These are phyloP conservation scores for Phortica okadai DNA, from an alignment of 2,888 invertebrate species.

Conservation along the genomic window DNA sequence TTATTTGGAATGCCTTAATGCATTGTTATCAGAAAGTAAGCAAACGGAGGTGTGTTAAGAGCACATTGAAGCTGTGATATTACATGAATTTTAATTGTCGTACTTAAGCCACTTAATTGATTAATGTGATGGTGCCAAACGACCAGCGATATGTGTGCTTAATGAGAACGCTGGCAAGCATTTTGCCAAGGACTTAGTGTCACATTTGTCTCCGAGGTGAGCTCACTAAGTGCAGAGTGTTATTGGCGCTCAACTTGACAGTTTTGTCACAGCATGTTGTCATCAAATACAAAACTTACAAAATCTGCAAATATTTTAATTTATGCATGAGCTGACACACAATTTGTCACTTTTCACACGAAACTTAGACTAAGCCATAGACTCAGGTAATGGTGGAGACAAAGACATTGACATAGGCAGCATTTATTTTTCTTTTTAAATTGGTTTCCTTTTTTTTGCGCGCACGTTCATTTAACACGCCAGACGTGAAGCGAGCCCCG, in stretches of 20 bases:
- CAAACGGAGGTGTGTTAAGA: too few species aligned
- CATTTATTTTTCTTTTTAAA: too few species aligned
- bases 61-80: too few species aligned
- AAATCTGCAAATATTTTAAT: conserved; percentile 40
- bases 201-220: not conserved
- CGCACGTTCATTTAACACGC: too few species aligned
- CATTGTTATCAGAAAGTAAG: too few species aligned
- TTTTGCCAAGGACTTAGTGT: too few species aligned
- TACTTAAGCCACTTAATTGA: conserved; percentile 65
- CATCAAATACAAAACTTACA: not conserved
- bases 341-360: conserved; percentile 48
- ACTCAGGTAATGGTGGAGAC: too few species aligned
- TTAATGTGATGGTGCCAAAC: conserved; percentile 46
- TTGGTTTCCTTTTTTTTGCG: too few species aligned
- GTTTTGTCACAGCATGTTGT: not conserved
- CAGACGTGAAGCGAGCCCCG: not conserved
- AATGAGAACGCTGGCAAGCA: not conserved
- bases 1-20: too few species aligned
- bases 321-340: conserved; percentile 54
- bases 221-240: not conserved
- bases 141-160: conserved; percentile 43
- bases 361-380: conserved; percentile 27
- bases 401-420: too few species aligned
- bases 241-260: not conserved
- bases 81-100: too few species aligned